Percentiles rank a stretch among this genome's conserved stretches.
Conservation (phyloP, 2,888 invertebrate species). For the Thalpophila matura region DNA sequence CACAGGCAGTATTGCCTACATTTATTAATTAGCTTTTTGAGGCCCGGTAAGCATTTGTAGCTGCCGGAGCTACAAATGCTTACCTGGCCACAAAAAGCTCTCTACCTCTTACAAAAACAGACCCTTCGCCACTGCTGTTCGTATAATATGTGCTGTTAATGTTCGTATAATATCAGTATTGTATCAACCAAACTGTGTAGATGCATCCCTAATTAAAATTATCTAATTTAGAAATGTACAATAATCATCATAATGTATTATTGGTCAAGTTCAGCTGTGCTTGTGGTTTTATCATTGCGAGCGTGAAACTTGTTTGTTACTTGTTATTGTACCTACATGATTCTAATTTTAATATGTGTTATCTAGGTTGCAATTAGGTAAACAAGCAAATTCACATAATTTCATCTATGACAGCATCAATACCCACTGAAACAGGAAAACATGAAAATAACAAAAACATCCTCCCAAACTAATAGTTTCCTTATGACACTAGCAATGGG, state of each 20-base stretch:
- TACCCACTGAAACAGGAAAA: constrained; percentile 52
- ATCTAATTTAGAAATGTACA: constrained; percentile 2
- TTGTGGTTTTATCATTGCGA: neutral
- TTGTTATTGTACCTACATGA: constrained; percentile 6
- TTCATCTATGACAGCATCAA: constrained; percentile 47
- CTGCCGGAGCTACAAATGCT: too few species aligned
- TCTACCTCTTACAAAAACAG: too few species aligned
- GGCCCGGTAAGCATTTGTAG: too few species aligned
- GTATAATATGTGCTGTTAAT: too few species aligned
- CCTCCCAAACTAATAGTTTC: constrained; percentile 30
- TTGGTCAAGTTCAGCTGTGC: constrained; percentile 6
- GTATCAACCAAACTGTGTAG: too few species aligned
- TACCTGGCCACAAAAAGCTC: too few species aligned
- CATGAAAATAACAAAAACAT: constrained; percentile 32
- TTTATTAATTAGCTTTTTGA: too few species aligned
- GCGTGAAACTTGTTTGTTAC: neutral
- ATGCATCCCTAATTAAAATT: too few species aligned
- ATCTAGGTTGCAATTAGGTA: constrained; percentile 15
- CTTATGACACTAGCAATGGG: constrained; percentile 5
- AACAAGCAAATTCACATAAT: constrained; percentile 30
- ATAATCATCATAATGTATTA: neutral
- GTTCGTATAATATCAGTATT: too few species aligned
- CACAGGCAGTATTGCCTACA: too few species aligned
- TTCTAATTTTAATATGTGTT: constrained; percentile 1
- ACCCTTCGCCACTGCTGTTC: too few species aligned